A percentile compares a stretch with the other conserved stretches of the same genome.
Conservation (phyloP, 2,888 invertebrate species). For the Ennomos fuscantarius region DNA sequence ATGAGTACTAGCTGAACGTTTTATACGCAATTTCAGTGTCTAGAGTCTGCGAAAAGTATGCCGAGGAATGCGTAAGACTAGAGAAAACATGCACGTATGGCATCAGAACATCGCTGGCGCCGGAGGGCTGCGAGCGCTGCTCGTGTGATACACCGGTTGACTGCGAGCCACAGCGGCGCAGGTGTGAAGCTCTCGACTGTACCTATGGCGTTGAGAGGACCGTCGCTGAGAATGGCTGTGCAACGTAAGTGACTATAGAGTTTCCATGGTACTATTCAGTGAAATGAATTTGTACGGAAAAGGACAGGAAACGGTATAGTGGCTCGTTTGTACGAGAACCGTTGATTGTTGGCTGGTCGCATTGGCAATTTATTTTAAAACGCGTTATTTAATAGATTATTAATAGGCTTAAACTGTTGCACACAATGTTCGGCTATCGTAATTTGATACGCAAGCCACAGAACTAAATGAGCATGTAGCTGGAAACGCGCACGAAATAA, state of each 20-base stretch:
- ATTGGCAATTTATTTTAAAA: too few relatives aligned
- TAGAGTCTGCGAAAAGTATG: conserved; percentile 82
- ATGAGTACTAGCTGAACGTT: too few relatives aligned
- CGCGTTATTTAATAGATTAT: too few relatives aligned
- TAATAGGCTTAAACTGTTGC: too few relatives aligned
- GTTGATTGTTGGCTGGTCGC: too few relatives aligned
- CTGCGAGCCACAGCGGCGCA: conserved; percentile 85
- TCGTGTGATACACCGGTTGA: conserved; percentile 61
- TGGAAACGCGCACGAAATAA: too few relatives aligned
- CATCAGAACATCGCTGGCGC: conserved; percentile 83
- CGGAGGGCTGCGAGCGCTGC: conserved; percentile 88
- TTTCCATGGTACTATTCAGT: neutral
- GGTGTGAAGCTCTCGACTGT: conserved; percentile 89
- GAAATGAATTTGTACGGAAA: too few relatives aligned
- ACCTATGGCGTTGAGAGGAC: conserved; percentile 87
- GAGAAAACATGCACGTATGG: conserved; percentile 89
- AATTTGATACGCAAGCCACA: too few relatives aligned
- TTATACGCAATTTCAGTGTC: conserved; percentile 31
- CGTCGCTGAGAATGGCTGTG: conserved; percentile 58
- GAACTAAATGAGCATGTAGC: too few relatives aligned
- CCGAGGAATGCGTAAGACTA: conserved; percentile 84
- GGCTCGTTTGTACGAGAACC: too few relatives aligned
- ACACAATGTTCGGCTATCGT: too few relatives aligned
- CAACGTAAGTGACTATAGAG: conserved; percentile 49
- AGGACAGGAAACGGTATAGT: too few relatives aligned